Evolutionary conservation across 2,888 invertebrate species (phyloP).

Genomic region (Megaustenia siamemsis): DNA sequence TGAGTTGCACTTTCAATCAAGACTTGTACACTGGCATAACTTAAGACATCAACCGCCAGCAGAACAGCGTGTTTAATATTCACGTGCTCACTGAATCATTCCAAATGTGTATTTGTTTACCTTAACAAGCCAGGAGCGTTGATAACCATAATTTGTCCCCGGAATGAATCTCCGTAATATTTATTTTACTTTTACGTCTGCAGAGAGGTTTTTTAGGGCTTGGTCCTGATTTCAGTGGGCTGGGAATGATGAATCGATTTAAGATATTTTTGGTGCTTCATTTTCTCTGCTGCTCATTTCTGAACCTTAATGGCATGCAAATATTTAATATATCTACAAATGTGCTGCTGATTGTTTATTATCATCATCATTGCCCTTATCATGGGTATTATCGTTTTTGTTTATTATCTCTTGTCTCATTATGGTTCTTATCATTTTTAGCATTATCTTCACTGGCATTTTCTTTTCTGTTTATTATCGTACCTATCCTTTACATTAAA

Average conservation of each 20-base stretch:
- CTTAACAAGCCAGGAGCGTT: slow-evolving; percentile 10
- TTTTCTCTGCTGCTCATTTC: background rate
- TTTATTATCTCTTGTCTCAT: too few relatives aligned
- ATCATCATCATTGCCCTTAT: background rate
- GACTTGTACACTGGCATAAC: background rate
- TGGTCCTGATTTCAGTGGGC: background rate
- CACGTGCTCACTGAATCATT: background rate
- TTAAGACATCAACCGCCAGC: background rate
- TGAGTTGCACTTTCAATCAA: too few relatives aligned
- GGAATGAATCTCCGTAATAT: background rate
- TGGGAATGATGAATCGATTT: background rate
- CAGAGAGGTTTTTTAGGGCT: background rate
- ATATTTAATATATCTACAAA: slow-evolving; percentile 10
- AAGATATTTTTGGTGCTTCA: background rate
- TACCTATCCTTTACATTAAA: too few relatives aligned
- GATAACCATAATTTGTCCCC: slow-evolving; percentile 10
- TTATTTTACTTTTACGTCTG: background rate
- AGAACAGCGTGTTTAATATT: background rate
- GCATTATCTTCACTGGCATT: background rate
- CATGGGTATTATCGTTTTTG: background rate
- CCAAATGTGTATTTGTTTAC: slow-evolving; percentile 33
- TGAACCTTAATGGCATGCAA: background rate
- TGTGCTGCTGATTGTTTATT: background rate
- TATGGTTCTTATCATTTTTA: background rate
- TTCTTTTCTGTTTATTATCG: background rate